Base-by-base conservation (phyloP, 64 coral and sea anemone genomes). In the Montipora capricornis region DNA sequence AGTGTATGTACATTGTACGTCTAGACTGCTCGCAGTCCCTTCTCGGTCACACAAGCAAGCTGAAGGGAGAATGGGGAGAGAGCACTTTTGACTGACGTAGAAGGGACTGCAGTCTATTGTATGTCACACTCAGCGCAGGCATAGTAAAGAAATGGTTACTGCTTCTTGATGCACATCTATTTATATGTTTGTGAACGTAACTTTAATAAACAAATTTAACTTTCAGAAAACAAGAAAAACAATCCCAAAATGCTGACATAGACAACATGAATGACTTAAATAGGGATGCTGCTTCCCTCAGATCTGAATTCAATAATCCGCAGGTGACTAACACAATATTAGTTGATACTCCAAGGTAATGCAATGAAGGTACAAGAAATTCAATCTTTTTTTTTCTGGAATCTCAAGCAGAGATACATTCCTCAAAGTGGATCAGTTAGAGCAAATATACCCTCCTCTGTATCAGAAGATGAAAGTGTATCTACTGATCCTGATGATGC, bases 401-500 rank as follows among this genome's bases (percentile, higher is more conserved):
- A 68, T 49, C 3, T 60, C 8, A 48, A 48, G 17, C 81, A 86
- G 82, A 68, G 80, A 74, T 53, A n/a, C 45, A 29, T 29, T 73
- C 13, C 22, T n/a, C 1, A 16, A 89, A 58, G 16, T 81, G 24
- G n/a, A 91, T 5, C 19, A 20, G 17, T 20, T 13, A 22, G 44
- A 86, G 68, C 64, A 48, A 80, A 88, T n/a, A 88, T 93, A 57
- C 62, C 83, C 12, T 24, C 47, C 20, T 26, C 62, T 58, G 17
- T 15, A 66, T 57, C 66, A 69, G 50, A 71, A 20, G 15, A 82
- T 16, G 47, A 82, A 29, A 74, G n/a, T 73, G 1, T 55, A 5
- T 20, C 20, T 3, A 20, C 51, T 53, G 94, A 95, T 83, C 94
- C 94, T 75, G 94, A 95, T 88, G 94, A 95, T 49, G 77, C 81